A percentile compares a stretch with the other conserved stretches of the same genome.
These are phyloP conservation scores for Dryas iulia DNA, from an alignment of 1,140 invertebrate genomes.

Conservation along the genomic window DNA sequence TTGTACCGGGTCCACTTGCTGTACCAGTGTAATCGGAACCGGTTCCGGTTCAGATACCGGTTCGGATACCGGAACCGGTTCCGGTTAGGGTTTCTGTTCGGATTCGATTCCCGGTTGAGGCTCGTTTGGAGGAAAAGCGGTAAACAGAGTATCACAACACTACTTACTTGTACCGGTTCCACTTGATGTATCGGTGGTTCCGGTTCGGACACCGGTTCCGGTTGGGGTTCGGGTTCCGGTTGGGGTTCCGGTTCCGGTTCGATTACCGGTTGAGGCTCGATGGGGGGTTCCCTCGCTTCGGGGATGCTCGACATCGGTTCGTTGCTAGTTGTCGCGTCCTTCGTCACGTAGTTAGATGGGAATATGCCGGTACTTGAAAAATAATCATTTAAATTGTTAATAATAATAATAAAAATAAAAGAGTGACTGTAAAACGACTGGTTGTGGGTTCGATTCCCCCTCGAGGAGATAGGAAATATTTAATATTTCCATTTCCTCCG, in stretches of 20 bases:
- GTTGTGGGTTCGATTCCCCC: no score
- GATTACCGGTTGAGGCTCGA: slow-evolving; percentile 14
- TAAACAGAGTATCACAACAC: background rate
- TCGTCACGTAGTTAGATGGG: slow-evolving; percentile 93
- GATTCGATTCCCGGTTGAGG: no score
- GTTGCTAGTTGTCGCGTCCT: slow-evolving; percentile 48
- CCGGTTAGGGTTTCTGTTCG: no score
- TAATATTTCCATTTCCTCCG: no score
- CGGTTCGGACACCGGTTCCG: slow-evolving; percentile 8
- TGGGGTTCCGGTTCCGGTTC: slow-evolving; percentile 17
- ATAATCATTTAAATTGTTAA: background rate
- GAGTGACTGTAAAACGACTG: no score
- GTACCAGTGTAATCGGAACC: no score
- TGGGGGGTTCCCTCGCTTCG: slow-evolving; percentile 55
- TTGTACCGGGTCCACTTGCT: no score
- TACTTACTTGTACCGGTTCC: background rate
- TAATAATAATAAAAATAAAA: no score
- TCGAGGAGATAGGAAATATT: no score
- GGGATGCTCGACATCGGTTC: slow-evolving; percentile 55
- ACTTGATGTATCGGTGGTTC: background rate
- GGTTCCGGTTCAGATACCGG: no score
- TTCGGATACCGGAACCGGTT: no score
- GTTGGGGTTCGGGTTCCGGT: background rate
- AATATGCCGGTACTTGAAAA: slow-evolving; percentile 91
- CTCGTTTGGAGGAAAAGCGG: no score